Evolutionary conservation across 2,113 vertebrate species (phyloP), one percentile per base, ranked within the genome.

Genomic region (Zeus faber): DNA sequence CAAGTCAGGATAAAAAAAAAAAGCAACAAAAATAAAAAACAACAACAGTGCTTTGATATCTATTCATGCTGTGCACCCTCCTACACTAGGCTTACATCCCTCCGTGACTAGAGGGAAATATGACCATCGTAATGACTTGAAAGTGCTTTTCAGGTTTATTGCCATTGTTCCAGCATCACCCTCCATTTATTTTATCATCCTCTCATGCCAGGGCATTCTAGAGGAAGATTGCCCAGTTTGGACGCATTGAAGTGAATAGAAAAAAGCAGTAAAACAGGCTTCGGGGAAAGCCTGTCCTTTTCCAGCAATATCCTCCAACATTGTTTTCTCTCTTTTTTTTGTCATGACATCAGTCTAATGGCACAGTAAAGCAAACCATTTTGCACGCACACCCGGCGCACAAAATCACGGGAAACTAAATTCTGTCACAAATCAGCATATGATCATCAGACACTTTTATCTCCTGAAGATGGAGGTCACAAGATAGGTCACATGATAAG

Each of bases 401-500:
- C 50, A 74, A 44, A 74, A n/a, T 74, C 41, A 70, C 48, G 74
- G 39, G 71, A 21, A 61, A 26, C 59, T 53, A 61, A 24, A 51
- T 48, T 51, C 39, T 13, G 65, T 29, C 50, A 29, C 23, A 25
- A 35, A 50, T 26, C 49, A 57, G 14, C 11, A 44, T 24, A 10
- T 17, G 18, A 54, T 49, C 74, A 55, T 68, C 74, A 76, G 75
- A 81, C 69, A 76, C 58, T 75, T 68, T 54, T 52, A 71, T 66
- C 54, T 65, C 41, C 61, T 65, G 47, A 70, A 66, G 74, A 72
- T 65, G 53, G 65, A 74, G 76, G 81, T 76, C 76, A 76, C 58
- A 73, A 77, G 55, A 82, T 79, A 82, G 78, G 72, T 86, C 78
- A 77, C 86, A 85, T 78, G 80, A 82, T 83, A 82, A 80, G 70